A percentile compares a stretch with the other conserved stretches of the same genome.
phyloP scores from a whole-genome alignment of 1,140 invertebrate genomes.

The Uloborus diversus region DNA sequence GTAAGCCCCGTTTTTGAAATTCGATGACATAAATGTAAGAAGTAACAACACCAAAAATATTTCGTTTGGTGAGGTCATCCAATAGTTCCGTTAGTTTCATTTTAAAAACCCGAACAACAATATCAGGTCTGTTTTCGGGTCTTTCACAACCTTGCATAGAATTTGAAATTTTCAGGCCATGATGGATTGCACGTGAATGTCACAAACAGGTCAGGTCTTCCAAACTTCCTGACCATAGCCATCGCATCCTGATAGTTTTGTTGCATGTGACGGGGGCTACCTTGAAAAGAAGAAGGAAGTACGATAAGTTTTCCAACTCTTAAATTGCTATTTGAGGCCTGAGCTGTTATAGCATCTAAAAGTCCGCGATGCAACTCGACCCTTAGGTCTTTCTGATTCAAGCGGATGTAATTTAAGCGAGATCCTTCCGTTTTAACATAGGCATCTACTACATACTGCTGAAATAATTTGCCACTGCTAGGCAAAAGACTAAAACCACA shows the following conservation, averaged over 20 bases:
- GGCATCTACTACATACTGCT: too few relatives aligned
- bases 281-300: too few relatives aligned
- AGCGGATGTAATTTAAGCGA: too few relatives aligned
- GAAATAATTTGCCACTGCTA: slow-evolving; percentile 57
- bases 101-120: slow-evolving; percentile 65
- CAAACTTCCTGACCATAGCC: slow-evolving; percentile 62
- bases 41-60: slow-evolving; percentile 35
- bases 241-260: slow-evolving; percentile 61
- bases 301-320: slow-evolving; percentile 3
- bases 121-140: slow-evolving; percentile 62
- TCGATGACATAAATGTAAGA: slow-evolving; percentile 62
- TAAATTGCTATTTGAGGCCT: slow-evolving; percentile 3
- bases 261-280: slow-evolving; percentile 17
- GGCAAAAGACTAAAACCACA: slow-evolving; percentile 59
- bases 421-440: too few relatives aligned
- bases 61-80: slow-evolving; percentile 58
- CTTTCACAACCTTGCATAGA: slow-evolving; percentile 60
- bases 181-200: too few relatives aligned
- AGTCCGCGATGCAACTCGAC: background rate
- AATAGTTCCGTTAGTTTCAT: slow-evolving; percentile 63
- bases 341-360: background rate
- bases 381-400: too few relatives aligned
- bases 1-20: slow-evolving; percentile 68
- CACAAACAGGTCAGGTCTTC: too few relatives aligned
- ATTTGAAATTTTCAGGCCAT: slow-evolving; percentile 67